These are phyloP conservation scores for Drosophila kambysellisi DNA, from an alignment of 2,888 invertebrate species.

Conservation along the genomic window DNA sequence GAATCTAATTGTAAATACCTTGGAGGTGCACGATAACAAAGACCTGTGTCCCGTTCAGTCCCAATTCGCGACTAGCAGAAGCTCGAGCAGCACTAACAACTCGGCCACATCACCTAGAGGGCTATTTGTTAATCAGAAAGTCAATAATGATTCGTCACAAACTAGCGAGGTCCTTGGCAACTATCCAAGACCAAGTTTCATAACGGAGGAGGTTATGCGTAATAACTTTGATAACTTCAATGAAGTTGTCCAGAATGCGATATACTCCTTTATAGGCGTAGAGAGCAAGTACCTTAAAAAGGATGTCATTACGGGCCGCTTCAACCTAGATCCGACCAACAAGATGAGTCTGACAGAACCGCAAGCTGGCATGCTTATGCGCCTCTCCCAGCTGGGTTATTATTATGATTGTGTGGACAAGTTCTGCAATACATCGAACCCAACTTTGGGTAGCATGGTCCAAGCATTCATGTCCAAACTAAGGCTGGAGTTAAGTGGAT, in stretches of 20 bases:
- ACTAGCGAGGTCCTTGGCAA: slow-evolving; percentile 1
- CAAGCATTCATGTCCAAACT: slow-evolving; percentile 95
- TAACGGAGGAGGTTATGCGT: slow-evolving; percentile 11
- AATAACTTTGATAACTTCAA: slow-evolving; percentile 44
- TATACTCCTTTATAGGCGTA: slow-evolving; percentile 95
- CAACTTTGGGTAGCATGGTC: slow-evolving; percentile 90
- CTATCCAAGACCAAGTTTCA: slow-evolving; percentile 23
- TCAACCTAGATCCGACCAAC: slow-evolving; percentile 87
- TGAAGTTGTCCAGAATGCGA: slow-evolving; percentile 90
- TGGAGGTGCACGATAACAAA: slow-evolving; percentile 15
- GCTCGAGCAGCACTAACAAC: not conserved
- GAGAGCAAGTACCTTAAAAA: slow-evolving; percentile 91
- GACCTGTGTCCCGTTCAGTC: not conserved
- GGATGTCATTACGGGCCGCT: slow-evolving; percentile 88
- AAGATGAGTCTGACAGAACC: slow-evolving; percentile 86
- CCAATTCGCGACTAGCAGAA: not conserved
- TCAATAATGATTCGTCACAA: slow-evolving; percentile 40
- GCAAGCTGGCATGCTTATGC: slow-evolving; percentile 88
- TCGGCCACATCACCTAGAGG: not conserved
- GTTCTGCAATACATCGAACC: slow-evolving; percentile 90
- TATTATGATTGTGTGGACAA: slow-evolving; percentile 92
- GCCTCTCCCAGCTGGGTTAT: slow-evolving; percentile 94
- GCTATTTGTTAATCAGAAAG: not conserved
- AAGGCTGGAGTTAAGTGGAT: slow-evolving; percentile 93
- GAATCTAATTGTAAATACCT: slow-evolving; percentile 32